Conservation (phyloP, 2,797 vertebrate genomes). For the Malurus leucopterus region DNA sequence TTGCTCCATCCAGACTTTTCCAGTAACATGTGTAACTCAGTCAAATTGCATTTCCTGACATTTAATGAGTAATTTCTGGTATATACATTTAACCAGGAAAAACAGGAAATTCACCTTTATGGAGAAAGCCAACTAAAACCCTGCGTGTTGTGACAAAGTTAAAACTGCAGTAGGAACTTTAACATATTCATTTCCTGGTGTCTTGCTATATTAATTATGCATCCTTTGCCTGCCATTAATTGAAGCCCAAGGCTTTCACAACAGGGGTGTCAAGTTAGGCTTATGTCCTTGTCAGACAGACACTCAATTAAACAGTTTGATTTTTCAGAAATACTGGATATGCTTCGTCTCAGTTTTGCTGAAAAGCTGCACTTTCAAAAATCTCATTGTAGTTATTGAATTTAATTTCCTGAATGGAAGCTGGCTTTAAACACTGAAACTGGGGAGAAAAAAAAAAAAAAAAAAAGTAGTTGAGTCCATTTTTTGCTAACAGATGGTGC, state of each 20-base stretch:
- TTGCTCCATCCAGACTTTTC: constrained; percentile 3
- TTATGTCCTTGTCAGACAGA: neutral
- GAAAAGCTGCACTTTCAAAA: neutral
- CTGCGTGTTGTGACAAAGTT: neutral
- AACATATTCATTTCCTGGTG: constrained; percentile 32
- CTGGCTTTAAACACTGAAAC: neutral
- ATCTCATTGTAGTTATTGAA: neutral
- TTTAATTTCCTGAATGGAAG: constrained; percentile 16
- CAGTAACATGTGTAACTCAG: neutral
- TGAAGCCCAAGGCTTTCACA: constrained; percentile 34
- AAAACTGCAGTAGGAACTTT: constrained; percentile 3
- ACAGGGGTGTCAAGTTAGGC: constrained; percentile 3
- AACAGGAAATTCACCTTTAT: constrained; percentile 38
- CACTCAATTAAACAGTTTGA: neutral
- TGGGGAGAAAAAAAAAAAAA: neutral
- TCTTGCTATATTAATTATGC: constrained; percentile 32
- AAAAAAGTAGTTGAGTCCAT: neutral
- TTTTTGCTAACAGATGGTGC: neutral
- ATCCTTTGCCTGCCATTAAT: constrained; percentile 13
- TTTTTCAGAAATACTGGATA: neutral
- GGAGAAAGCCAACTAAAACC: constrained; percentile 12
- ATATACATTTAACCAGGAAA: constrained; percentile 38
- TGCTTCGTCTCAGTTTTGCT: neutral
- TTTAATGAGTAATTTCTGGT: constrained; percentile 47
- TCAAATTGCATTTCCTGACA: constrained; percentile 28